Conservation (phyloP, 1,140 invertebrate species). For the Lanistes nyassanus region DNA sequence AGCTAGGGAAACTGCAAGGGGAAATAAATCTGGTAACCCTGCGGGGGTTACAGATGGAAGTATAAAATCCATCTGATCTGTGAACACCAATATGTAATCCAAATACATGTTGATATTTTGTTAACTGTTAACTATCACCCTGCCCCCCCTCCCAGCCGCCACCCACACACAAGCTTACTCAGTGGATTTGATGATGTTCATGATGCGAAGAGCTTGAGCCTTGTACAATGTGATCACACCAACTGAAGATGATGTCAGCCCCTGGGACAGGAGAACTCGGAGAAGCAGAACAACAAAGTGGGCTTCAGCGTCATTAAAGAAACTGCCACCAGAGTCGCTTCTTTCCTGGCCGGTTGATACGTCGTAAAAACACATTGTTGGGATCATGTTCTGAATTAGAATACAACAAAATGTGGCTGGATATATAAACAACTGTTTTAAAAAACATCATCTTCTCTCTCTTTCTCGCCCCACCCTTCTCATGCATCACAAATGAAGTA, state of each 20-base stretch:
- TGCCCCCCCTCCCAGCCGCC: too few relatives aligned
- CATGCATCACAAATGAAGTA: too few relatives aligned
- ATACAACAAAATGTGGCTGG: slow-evolving; percentile 8
- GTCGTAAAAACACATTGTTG: slow-evolving; percentile 58
- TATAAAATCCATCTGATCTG: too few relatives aligned
- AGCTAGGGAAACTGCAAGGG: too few relatives aligned
- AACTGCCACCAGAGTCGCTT: slow-evolving; percentile 45
- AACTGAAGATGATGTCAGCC: slow-evolving; percentile 45
- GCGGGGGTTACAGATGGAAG: too few relatives aligned
- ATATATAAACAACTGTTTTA: too few relatives aligned
- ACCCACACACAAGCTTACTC: slow-evolving; percentile 16
- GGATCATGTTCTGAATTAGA: slow-evolving; percentile 42
- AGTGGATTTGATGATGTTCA: slow-evolving; percentile 27
- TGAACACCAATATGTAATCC: too few relatives aligned
- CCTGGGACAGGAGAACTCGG: slow-evolving; percentile 36
- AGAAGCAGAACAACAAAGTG: slow-evolving; percentile 53
- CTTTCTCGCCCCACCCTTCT: too few relatives aligned
- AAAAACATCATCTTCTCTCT: too few relatives aligned
- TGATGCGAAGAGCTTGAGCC: slow-evolving; percentile 50
- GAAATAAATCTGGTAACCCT: too few relatives aligned
- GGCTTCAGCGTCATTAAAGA: slow-evolving; percentile 52
- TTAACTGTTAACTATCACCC: too few relatives aligned
- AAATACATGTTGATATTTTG: too few relatives aligned
- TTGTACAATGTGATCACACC: slow-evolving; percentile 61
- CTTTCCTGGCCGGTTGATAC: slow-evolving; percentile 47